Conservation (phyloP, 2,113 vertebrate species). For the Laticauda colubrina region DNA sequence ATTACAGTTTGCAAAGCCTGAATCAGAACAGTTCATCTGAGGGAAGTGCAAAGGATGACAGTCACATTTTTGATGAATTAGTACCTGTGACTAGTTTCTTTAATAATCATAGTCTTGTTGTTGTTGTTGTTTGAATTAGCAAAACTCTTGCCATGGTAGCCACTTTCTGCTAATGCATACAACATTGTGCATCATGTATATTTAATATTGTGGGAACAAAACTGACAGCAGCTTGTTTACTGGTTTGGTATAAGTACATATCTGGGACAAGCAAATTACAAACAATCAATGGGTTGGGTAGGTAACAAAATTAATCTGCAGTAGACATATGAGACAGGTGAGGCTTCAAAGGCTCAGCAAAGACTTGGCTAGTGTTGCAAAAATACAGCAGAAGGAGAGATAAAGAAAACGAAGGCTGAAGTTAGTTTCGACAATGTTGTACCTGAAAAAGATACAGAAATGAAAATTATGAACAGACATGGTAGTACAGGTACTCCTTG, state of each 20-base stretch:
- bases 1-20: too few relatives aligned
- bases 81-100: neutral
- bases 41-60: neutral
- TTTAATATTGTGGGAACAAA: neutral
- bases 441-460: neutral
- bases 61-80: neutral
- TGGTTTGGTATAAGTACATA: neutral
- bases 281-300: neutral
- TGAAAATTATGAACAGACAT: neutral
- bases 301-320: neutral
- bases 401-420: neutral
- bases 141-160: neutral
- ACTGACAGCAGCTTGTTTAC: neutral
- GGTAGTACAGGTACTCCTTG: neutral
- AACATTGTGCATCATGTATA: neutral
- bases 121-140: neutral
- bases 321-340: neutral
- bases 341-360: neutral
- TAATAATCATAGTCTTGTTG: neutral
- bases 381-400: neutral
- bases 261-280: neutral
- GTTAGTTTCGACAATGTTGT: neutral
- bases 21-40: neutral
- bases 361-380: neutral
- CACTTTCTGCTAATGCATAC: neutral